Evolutionary conservation across 2,797 vertebrate genomes (phyloP).

Genomic region (Lepus townsendii): DNA sequence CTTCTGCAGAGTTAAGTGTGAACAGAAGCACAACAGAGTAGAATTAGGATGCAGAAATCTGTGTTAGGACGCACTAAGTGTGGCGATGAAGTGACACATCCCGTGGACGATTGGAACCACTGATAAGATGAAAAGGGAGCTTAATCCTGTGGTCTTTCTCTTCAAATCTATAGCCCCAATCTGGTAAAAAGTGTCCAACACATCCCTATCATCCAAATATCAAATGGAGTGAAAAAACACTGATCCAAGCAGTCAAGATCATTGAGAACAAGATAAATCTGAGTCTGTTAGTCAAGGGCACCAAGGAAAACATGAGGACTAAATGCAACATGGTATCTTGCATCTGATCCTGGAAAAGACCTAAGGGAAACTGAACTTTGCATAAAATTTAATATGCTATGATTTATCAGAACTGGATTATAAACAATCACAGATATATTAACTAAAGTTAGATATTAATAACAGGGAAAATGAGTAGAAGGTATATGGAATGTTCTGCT

Average conservation of each 20-base stretch:
- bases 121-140: too few relatives aligned
- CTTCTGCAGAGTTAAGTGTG: too few relatives aligned
- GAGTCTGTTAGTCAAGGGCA: background rate
- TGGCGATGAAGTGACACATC: too few relatives aligned
- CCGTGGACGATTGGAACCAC: too few relatives aligned
- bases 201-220: too few relatives aligned
- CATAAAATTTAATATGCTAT: background rate
- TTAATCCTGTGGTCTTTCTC: too few relatives aligned
- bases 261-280: background rate
- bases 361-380: background rate
- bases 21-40: too few relatives aligned
- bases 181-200: background rate
- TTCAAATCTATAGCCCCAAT: background rate
- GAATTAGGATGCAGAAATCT: too few relatives aligned
- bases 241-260: background rate
- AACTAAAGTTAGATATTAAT: background rate
- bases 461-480: background rate
- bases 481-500: background rate
- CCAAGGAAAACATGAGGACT: background rate
- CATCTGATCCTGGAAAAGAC: background rate
- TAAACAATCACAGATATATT: background rate
- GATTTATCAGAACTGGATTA: background rate
- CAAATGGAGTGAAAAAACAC: too few relatives aligned
- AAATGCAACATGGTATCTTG: background rate
- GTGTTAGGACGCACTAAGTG: too few relatives aligned